phyloP scores from a whole-genome alignment of 1,140 invertebrate species.

The Pemphigus obesinymphae region DNA sequence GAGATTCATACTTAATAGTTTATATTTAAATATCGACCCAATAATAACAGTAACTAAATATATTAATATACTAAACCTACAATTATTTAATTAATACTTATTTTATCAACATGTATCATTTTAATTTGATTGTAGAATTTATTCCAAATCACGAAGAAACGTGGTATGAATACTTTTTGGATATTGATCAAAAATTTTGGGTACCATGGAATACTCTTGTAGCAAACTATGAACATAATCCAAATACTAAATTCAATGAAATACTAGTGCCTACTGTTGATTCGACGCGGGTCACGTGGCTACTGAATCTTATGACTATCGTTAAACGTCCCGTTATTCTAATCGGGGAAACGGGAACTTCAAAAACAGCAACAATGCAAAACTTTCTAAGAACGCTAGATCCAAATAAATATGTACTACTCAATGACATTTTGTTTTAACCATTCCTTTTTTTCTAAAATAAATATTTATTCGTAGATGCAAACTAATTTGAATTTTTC shows the following conservation, averaged over 20 bases:
- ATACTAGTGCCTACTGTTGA: slow-evolving; percentile 87
- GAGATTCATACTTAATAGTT: no score
- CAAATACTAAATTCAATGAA: slow-evolving; percentile 63
- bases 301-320: slow-evolving; percentile 57
- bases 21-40: no score
- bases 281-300: slow-evolving; percentile 71
- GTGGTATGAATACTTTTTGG: slow-evolving; percentile 77
- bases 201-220: slow-evolving; percentile 77
- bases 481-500: slow-evolving; percentile 84
- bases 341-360: slow-evolving; percentile 83
- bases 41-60: no score
- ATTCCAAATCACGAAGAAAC: slow-evolving; percentile 63
- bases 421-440: not conserved
- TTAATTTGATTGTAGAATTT: no score
- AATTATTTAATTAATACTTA: no score
- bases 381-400: slow-evolving; percentile 72
- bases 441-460: not conserved
- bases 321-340: slow-evolving; percentile 69
- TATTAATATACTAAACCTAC: no score
- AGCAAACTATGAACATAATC: slow-evolving; percentile 67
- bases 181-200: slow-evolving; percentile 68
- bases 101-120: no score
- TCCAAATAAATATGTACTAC: slow-evolving; percentile 61
- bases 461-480: slow-evolving; percentile 52
- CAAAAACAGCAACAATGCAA: slow-evolving; percentile 81